Evolutionary conservation across 2,113 vertebrate species (phyloP).

Genomic region (Eudyptes chrysolophus): DNA sequence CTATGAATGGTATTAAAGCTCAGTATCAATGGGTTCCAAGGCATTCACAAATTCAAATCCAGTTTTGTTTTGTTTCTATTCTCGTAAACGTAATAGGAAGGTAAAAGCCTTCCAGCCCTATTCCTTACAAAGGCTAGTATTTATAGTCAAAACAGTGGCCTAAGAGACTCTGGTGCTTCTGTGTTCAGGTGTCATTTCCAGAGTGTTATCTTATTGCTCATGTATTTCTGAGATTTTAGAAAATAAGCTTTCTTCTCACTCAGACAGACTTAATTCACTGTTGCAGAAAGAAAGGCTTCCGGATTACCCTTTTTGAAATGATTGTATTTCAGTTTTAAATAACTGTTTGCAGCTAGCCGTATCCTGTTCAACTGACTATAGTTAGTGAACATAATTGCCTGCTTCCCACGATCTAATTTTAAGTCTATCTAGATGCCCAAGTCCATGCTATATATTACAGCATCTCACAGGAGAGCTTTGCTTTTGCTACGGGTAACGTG

Average conservation of each 20-base stretch:
- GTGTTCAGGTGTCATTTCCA: neutral
- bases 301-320: constrained; percentile 34
- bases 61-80: neutral
- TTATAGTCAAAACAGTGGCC: neutral
- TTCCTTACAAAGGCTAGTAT: neutral
- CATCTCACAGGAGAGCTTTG: neutral
- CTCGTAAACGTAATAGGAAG: neutral
- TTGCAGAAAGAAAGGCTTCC: constrained; percentile 37
- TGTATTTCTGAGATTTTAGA: neutral
- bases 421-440: neutral
- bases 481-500: neutral
- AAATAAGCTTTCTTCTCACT: neutral
- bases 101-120: neutral
- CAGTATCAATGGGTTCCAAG: neutral
- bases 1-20: neutral
- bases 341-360: constrained; percentile 41
- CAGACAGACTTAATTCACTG: neutral
- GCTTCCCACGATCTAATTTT: constrained; percentile 52
- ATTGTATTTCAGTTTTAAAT: constrained; percentile 37
- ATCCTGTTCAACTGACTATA: constrained; percentile 29
- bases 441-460: neutral
- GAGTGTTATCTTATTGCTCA: neutral
- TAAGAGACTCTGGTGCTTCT: neutral
- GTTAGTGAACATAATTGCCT: constrained; percentile 30
- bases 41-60: neutral